Evolutionary conservation across 2,888 invertebrate genomes (phyloP).

Genomic region (Parelbella ahira): DNA sequence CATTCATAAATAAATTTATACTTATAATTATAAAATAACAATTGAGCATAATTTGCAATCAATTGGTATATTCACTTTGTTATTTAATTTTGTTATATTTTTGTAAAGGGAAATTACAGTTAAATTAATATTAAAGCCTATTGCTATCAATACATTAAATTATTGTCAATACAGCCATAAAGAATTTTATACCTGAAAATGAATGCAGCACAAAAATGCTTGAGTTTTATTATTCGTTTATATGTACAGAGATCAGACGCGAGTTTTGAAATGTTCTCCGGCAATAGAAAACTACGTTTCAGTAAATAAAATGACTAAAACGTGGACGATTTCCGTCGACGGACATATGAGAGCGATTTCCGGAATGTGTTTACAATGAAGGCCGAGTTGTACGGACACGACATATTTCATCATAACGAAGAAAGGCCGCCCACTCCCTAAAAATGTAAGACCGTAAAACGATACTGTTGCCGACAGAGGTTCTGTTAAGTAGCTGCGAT

Average conservation of each 20-base stretch:
- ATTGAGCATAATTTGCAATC: too few relatives aligned
- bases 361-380: conserved; percentile 78
- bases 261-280: conserved; percentile 26
- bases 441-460: conserved; percentile 55
- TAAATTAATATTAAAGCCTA: too few relatives aligned
- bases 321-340: conserved; percentile 55
- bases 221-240: conserved; percentile 6
- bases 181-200: too few relatives aligned
- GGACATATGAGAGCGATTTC: conserved; percentile 61
- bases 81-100: too few relatives aligned
- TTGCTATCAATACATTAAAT: too few relatives aligned
- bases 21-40: too few relatives aligned
- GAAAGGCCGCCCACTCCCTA: conserved; percentile 60
- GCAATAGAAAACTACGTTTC: conserved; percentile 47
- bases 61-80: too few relatives aligned
- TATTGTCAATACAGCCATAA: too few relatives aligned
- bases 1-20: too few relatives aligned
- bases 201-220: too few relatives aligned
- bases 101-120: too few relatives aligned
- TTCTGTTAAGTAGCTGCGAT: not conserved
- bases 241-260: conserved; percentile 7
- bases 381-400: conserved; percentile 51
- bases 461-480: conserved; percentile 41
- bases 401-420: conserved; percentile 74
- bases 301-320: conserved; percentile 58